Evolutionary conservation across 2,797 vertebrate species (phyloP), one percentile per base, ranked within the genome.

Genomic region (Botia kubotai): DNA sequence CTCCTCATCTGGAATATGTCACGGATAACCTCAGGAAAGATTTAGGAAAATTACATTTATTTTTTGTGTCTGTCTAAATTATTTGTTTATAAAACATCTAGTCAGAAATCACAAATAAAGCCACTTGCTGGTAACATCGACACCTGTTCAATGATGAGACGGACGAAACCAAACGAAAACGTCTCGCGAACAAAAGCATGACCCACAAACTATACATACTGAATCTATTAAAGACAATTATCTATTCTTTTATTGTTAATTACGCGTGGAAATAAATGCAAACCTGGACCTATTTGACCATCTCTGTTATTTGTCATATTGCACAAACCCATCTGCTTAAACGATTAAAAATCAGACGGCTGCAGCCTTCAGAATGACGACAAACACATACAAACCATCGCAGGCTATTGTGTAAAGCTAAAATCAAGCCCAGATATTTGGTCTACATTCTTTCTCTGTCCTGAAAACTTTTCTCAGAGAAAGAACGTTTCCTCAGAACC

Each of bases 121-220:
- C 98, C 97, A 97, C 97, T 96, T 96, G 93, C 94, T 97, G 96
- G 96, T 94, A 95, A 87, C 91, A 94, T 95, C 96, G 96, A 96
- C 96, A 97, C 95, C 23, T 87, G 85, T 89, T 74, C 90, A 77
- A 90, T 87, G 89, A 86, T 86, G 85, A 86, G 88, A 81, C 88
- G 87, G 73, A 83, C 84, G 52, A 72, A 80, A 82, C 71, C 57
- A 87, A 79, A 81, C 87, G 86, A 83, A 82, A 83, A 70, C 82
- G 72, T 2, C 23, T 26, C 23, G 50, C 72, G 17, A 82, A 65
- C 23, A n/a, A 77, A 77, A 60, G 17, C 69, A 71, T 21, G 29
- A 79, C 67, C 48, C 19, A 78, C 67, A 79, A 77, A 57, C 36
- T 73, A 80, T 57, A 71, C 58, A 52, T 70, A 52, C 62, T 75